Evolutionary conservation across 2,888 invertebrate genomes (phyloP), one percentile per base, ranked within the genome.

Genomic region (Monoplex corrugatus): DNA sequence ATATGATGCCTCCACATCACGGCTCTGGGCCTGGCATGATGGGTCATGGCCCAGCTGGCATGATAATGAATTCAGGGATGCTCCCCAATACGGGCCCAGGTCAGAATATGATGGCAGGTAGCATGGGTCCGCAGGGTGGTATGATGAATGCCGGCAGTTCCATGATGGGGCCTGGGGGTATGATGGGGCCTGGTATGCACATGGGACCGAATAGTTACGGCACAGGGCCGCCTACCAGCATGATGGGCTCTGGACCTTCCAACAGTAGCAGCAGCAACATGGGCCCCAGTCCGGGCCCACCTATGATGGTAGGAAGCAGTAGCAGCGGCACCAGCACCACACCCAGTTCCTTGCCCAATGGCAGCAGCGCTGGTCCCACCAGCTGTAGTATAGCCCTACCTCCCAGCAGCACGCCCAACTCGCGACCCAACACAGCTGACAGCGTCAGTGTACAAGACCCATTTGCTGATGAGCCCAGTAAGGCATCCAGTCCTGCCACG

Each of bases 401-500:
- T 40, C 87, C 86, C 80, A 87, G 72, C 45, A 85, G 80, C 78
- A 86, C 90, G 87, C 75, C 89, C 90, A 80, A 90, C 87, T 75
- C 91, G 89, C 63, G 90, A 45, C 86, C 90, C 32, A 89, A 90
- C 80, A 90, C 91, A 68, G 90, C 92, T 63, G 95, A 95, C 91
- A 95, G 95, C 92, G 94, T 96, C 84, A 95, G 95, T 91, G 95
- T 95, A 87, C 94, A 95, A 90, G 95, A 96, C 92, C 96, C 96
- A 50, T 96, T 96, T 93, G 94, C 95, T 85, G 96, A 96, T 91
- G 95, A 95, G 89, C 93, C 93, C 38, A 94, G 87, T 91, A 92
- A 90, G 89, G 32, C 23, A 28, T 92, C 75, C 35, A 92, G 91
- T 89, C 91, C 92, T n/a, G 91, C 91, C 45, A 92, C 91, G 80